Conservation (phyloP, 2,888 invertebrate genomes). For the Calameuta pallipes region DNA sequence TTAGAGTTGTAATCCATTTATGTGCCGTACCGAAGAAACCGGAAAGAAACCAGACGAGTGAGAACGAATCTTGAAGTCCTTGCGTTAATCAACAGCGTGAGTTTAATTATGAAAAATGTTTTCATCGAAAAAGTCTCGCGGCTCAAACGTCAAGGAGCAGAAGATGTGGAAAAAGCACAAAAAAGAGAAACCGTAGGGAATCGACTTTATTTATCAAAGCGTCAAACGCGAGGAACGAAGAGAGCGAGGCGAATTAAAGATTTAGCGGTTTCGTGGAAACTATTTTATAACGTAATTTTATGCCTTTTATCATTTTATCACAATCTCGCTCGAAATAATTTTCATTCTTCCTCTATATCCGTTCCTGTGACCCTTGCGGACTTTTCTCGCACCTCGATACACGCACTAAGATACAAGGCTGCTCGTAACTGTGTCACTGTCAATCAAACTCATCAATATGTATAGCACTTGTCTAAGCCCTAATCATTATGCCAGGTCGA, state of each 20-base stretch:
- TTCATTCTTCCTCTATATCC: not conserved
- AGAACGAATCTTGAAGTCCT: not conserved
- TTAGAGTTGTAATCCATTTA: not conserved
- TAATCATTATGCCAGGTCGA: conserved; percentile 46
- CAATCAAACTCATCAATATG: conserved; percentile 61
- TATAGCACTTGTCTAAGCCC: conserved; percentile 53
- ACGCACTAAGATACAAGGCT: conserved; percentile 48
- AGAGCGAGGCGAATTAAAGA: not conserved
- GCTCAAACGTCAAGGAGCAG: not conserved
- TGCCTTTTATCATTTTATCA: not conserved
- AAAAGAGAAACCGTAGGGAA: not conserved
- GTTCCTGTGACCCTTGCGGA: not conserved
- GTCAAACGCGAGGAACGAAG: not conserved
- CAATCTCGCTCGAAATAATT: not conserved
- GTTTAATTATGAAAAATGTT: not conserved
- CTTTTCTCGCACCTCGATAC: conserved; percentile 5
- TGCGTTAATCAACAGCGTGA: not conserved
- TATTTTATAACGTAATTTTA: not conserved
- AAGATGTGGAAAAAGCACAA: not conserved
- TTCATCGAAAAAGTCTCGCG: not conserved
- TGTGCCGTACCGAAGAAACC: not conserved
- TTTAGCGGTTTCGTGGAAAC: not conserved
- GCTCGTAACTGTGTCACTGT: conserved; percentile 61
- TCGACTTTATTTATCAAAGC: not conserved
- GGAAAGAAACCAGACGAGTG: not conserved